phyloP scores from a whole-genome alignment of 2,797 vertebrate genomes.

The Sebastes minor region DNA sequence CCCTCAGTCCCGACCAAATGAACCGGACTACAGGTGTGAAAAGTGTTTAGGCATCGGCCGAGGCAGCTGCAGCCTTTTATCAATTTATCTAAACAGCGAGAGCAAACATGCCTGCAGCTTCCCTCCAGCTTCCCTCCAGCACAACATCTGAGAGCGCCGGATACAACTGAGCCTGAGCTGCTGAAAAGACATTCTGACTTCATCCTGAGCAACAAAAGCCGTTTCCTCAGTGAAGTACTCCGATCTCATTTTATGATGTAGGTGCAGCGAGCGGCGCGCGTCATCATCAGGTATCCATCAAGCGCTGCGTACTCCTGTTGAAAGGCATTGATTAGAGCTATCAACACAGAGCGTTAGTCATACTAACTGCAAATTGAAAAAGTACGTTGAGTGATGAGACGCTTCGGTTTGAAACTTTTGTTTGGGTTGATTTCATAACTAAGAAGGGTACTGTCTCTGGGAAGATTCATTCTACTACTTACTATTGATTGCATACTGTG shows the following conservation, averaged over 20 bases:
- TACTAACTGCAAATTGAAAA: background rate
- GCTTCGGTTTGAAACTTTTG: background rate
- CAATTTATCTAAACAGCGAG: background rate
- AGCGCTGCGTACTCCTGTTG: background rate
- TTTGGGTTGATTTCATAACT: background rate
- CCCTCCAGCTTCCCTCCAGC: too few species aligned
- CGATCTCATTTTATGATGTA: background rate
- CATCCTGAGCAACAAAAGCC: background rate
- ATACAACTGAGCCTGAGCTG: background rate
- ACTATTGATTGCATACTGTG: background rate
- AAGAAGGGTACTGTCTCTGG: background rate
- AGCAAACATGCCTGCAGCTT: background rate
- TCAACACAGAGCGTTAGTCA: background rate
- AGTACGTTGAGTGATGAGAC: background rate
- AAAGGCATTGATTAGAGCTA: background rate
- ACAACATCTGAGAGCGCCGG: background rate
- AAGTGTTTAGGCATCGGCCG: background rate
- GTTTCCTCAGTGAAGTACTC: background rate
- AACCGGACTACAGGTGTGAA: background rate
- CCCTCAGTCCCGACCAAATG: background rate
- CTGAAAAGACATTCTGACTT: background rate
- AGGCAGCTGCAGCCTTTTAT: background rate
- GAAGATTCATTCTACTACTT: background rate
- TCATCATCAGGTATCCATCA: conserved; percentile 18
- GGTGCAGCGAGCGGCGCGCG: background rate